A percentile compares a stretch with the other conserved stretches of the same genome.
Evolutionary conservation across 2,797 vertebrate species (phyloP).

Genomic region (Enteromius trimaculatus): DNA sequence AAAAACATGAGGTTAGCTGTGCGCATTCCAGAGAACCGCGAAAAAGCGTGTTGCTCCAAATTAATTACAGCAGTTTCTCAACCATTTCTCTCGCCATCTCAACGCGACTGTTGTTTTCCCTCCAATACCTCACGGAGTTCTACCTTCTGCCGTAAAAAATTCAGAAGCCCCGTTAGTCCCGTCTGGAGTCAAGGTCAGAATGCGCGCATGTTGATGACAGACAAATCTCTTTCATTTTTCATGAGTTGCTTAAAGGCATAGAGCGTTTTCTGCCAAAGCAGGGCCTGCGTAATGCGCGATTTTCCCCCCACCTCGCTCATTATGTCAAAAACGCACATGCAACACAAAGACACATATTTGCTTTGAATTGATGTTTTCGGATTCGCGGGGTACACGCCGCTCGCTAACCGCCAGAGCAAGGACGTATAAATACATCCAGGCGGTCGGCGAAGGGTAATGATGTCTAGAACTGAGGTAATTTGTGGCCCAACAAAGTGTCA

Average conservation of each 20-base stretch:
- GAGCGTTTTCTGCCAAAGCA: constrained; percentile 64
- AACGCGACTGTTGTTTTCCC: constrained; percentile 63
- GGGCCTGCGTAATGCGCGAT: constrained; percentile 62
- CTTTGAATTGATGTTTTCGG: constrained; percentile 62
- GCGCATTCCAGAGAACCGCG: constrained; percentile 25
- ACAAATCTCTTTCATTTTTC: constrained; percentile 73
- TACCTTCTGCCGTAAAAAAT: constrained; percentile 70
- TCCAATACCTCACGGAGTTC: constrained; percentile 65
- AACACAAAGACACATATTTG: constrained; percentile 63
- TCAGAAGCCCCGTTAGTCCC: constrained; percentile 66
- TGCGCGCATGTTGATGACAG: constrained; percentile 67
- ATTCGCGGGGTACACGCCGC: constrained; percentile 52
- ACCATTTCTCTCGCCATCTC: constrained; percentile 31
- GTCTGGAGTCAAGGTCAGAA: constrained; percentile 72
- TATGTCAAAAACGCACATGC: constrained; percentile 63
- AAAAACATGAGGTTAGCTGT: constrained; percentile 43
- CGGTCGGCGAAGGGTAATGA: constrained; percentile 45
- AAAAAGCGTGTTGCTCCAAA: constrained; percentile 53
- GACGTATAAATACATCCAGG: constrained; percentile 56
- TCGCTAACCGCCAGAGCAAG: constrained; percentile 54
- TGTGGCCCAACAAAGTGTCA: constrained; percentile 52
- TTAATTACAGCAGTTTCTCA: constrained; percentile 61
- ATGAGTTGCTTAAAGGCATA: constrained; percentile 72
- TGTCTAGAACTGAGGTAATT: constrained; percentile 52
- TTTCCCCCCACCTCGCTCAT: constrained; percentile 61